A percentile compares a stretch with the other conserved stretches of the same genome.
Conservation (phyloP, 2,113 vertebrate genomes). For the Brachyhypopomus occidentalis region DNA sequence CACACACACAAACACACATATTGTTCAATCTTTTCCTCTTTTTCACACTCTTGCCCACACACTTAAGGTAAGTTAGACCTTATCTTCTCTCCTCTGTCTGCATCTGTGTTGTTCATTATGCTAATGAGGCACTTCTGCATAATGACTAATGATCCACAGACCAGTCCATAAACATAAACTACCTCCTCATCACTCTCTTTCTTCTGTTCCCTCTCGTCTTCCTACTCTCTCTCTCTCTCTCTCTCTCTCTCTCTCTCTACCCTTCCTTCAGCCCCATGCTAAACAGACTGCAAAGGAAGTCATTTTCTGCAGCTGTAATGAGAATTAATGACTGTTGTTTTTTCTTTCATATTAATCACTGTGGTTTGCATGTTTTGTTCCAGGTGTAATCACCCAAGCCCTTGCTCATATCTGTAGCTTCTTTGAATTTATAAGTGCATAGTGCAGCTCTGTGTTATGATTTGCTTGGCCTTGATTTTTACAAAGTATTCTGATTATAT, state of each 20-base stretch:
- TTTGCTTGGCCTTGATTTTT: neutral
- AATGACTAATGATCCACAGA: slow-evolving; percentile 42
- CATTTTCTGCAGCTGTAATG: slow-evolving; percentile 35
- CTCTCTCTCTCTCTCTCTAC: neutral
- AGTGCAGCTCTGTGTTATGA: neutral
- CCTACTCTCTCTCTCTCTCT: neutral
- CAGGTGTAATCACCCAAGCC: slow-evolving; percentile 1
- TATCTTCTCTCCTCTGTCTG: slow-evolving; percentile 26
- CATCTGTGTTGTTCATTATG: slow-evolving; percentile 44
- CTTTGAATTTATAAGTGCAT: slow-evolving; percentile 1
- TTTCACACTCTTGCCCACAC: neutral
- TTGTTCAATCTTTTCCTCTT: slow-evolving; percentile 15
- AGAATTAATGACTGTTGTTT: slow-evolving; percentile 47
- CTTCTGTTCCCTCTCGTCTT: neutral
- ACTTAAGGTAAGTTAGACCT: slow-evolving; percentile 26
- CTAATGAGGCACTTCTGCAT: slow-evolving; percentile 49
- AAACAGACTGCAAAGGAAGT: slow-evolving; percentile 30
- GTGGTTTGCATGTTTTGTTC: slow-evolving; percentile 12
- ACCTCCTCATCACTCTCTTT: neutral
- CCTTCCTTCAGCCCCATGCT: slow-evolving; percentile 15
- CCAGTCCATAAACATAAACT: slow-evolving; percentile 28
- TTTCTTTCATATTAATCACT: slow-evolving; percentile 22
- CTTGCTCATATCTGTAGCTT: neutral
- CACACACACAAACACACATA: neutral
- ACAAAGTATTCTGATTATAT: neutral